Percentiles rank a stretch among this genome's conserved stretches.
Conservation (phyloP, 1,140 invertebrate species). For the Saccostrea cuccullata region DNA sequence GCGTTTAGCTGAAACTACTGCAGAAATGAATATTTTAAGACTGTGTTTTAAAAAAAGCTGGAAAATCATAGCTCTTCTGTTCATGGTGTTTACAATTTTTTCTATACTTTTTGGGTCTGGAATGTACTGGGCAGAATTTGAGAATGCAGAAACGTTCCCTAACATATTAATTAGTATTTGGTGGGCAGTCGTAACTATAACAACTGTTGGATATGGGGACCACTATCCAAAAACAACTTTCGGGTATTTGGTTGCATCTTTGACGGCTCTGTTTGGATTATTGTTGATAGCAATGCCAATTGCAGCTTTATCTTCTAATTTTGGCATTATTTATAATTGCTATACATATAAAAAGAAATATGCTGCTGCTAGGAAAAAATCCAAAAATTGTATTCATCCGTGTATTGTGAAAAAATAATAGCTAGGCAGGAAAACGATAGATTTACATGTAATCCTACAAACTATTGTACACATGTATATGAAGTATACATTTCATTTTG, state of each 20-base stretch:
- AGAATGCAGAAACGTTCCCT: constrained; percentile 32
- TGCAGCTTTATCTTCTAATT: constrained; percentile 93
- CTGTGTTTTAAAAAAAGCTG: background rate
- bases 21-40: background rate
- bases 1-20: background rate
- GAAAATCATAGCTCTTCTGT: background rate
- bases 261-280: constrained; percentile 91
- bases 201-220: constrained; percentile 94
- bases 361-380: background rate
- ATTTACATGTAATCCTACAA: too few species aligned
- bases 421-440: too few species aligned
- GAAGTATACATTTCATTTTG: too few species aligned
- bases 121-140: constrained; percentile 38
- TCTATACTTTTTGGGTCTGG: constrained; percentile 39
- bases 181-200: constrained; percentile 99
- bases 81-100: constrained; percentile 28
- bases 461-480: too few species aligned
- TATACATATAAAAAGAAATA: constrained; percentile 80
- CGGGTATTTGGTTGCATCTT: constrained; percentile 84
- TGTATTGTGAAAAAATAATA: too few species aligned
- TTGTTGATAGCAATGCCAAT: constrained; percentile 93
- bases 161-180: constrained; percentile 84
- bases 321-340: constrained; percentile 85
- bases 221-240: constrained; percentile 53
- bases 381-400: background rate